Evolutionary conservation across 2,797 vertebrate genomes (phyloP).

Genomic region (Toxotes lorentzi): DNA sequence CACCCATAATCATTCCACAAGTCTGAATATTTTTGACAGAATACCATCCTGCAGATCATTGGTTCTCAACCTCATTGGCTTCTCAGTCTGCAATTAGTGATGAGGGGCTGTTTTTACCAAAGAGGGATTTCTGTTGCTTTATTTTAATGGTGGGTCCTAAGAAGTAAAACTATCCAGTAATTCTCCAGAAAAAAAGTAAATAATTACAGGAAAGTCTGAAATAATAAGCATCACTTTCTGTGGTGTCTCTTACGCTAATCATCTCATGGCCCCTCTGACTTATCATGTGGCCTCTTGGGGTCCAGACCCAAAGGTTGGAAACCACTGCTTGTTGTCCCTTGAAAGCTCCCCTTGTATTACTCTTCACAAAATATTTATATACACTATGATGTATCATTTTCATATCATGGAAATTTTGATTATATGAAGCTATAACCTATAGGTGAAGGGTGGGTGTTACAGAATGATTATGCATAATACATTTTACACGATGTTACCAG

Average conservation of each 20-base stretch:
- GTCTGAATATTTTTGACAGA: constrained; percentile 47
- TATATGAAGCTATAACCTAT: constrained; percentile 38
- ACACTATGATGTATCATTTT: constrained; percentile 37
- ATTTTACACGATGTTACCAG: constrained; percentile 54
- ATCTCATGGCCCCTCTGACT: not conserved
- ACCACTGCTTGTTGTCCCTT: constrained; percentile 21
- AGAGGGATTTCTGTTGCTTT: constrained; percentile 35
- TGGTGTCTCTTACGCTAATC: not conserved
- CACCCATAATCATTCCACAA: not conserved
- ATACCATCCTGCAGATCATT: constrained; percentile 9
- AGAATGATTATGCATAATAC: constrained; percentile 53
- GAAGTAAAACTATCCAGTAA: not conserved
- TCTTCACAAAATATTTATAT: constrained; percentile 33
- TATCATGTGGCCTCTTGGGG: not conserved
- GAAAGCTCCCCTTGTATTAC: constrained; percentile 12
- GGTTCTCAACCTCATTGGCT: not conserved
- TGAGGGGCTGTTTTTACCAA: constrained; percentile 39
- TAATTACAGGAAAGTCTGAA: not conserved
- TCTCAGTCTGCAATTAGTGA: not conserved
- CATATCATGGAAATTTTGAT: constrained; percentile 43
- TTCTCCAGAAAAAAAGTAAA: not conserved
- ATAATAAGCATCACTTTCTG: not conserved
- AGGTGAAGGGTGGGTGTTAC: constrained; percentile 39
- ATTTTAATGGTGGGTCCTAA: not conserved
- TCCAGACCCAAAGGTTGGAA: constrained; percentile 19